Base-by-base conservation (phyloP, 2,113 vertebrate species). In the Pteropus alecto region DNA sequence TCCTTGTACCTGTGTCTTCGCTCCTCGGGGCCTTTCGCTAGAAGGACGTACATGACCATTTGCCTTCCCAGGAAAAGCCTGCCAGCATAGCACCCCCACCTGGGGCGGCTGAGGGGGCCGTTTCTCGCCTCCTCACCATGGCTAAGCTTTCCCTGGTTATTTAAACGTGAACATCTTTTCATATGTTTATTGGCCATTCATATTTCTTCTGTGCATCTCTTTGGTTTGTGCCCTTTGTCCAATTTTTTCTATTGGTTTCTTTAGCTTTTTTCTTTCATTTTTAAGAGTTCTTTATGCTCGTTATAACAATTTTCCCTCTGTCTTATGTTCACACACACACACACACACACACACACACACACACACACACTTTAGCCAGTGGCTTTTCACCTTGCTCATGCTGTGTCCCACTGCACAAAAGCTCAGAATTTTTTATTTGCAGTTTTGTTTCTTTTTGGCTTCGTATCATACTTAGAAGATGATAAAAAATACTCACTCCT, bases 1-100 rank as follows among this genome's bases (percentile, higher is more conserved):
- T 11, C 43, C 46, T 63, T 7, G 81, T 46, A 11, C 38, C 0
- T 3, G 1, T 58, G 38, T 12, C 87, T 76, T 41, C 38, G 48
- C 84, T 83, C 60, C 86, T n/a, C 54, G 28, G 56, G 76, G 61
- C 22, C 60, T 93, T 16, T 79, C 71, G 83, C 56, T 51, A 24
- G 67, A 67, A 43, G 26, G 63, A 16, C 5, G 6, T 26, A 0
- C 41, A 3, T 24, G 33, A 33, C 48, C 24, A 0, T 54, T 68
- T 60, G 74, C 85, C 61, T 56, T 48, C 51, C 43, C 19, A 21
- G 33, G 41, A 16, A 35, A n/a, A 21, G 16, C 2, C 21, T 12
- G 12, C 56, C 78, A 6, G 1, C 2, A 6, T 54, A 54, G 13
- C 41, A 1, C 7, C 33, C 22, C 10, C 10, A 6, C 46, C 46